Base-by-base conservation (phyloP, 2,888 invertebrate species). In the Pyrochroa serraticornis region DNA sequence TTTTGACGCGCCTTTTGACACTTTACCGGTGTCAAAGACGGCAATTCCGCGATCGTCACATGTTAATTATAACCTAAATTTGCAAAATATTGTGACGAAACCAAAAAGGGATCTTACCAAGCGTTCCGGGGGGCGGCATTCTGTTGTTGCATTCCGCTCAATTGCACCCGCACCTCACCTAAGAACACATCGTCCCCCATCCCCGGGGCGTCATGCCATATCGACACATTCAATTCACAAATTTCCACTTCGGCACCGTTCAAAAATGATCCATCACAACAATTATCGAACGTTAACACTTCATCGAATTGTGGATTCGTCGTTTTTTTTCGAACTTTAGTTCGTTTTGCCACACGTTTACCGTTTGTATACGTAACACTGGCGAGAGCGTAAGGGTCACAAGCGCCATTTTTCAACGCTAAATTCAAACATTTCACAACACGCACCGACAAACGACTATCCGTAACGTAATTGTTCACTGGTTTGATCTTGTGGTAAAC, bases 281-380 rank as follows among this genome's bases (percentile, higher is more conserved):
- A 75, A 75, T 84, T 85, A 78, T 85, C 85, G 76, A 95, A 95
- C 75, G 87, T 85, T 80, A 95, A 91, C 64, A 88, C 87, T 81
- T 95, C 95, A 74, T 94, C 92, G 79, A 92, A 95, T 75, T 90
- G 88, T 8, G 95, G 95, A 76, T 90, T 90, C 64, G 91, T 89
- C 48, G 94, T 95, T 84, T 95, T 95, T 83, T 93, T 95, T 77
- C 88, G 89, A 61, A 91, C 89, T 80, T 92, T 92, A 33, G 95
- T 94, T 75, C 91, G 86, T 77, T 89, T 89, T 66, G 88, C 84
- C 70, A 91, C 86, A 80, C 88, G 85, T 76, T 91, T 89, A 60
- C 89, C 90, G 80, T 92, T 93, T 60, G 90, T 88, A 79, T 91
- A 91, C 59, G 87, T 83, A 55, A 92, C 88, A 43, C 66, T 68